Percentiles rank a stretch among this genome's conserved stretches.
Evolutionary conservation across 35 echinoderm and acorn worm species (phyloP).

Genomic region (Acanthaster planci): DNA sequence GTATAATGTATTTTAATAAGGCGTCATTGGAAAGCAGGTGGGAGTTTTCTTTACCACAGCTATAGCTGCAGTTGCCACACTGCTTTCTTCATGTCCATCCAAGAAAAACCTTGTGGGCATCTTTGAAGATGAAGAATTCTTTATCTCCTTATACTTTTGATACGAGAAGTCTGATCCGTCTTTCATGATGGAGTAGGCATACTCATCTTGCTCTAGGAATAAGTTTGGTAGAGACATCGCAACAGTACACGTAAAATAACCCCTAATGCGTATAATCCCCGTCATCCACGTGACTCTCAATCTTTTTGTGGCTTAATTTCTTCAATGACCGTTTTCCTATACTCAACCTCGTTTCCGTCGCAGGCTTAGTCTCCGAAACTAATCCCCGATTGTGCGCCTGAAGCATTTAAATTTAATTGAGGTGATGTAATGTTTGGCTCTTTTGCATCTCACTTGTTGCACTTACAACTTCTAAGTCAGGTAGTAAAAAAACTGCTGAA

Average conservation of each 20-base stretch:
- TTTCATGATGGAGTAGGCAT: constrained; percentile 60
- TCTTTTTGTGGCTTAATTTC: constrained; percentile 20
- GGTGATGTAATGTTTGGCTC: too few relatives aligned
- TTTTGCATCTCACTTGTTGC: too few relatives aligned
- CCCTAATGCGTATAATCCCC: neutral
- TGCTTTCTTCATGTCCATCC: constrained; percentile 93
- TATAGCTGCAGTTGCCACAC: constrained; percentile 78
- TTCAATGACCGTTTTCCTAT: too few relatives aligned
- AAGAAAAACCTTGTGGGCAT: constrained; percentile 90
- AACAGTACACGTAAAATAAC: constrained; percentile 32
- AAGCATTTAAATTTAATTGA: too few relatives aligned
- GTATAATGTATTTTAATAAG: neutral
- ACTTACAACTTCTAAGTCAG: too few relatives aligned
- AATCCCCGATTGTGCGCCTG: too few relatives aligned
- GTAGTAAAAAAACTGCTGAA: too few relatives aligned
- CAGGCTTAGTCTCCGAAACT: too few relatives aligned
- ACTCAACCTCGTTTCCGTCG: too few relatives aligned
- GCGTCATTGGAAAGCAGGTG: neutral
- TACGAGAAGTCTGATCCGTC: constrained; percentile 64
- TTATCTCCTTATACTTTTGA: constrained; percentile 46
- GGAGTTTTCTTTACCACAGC: constrained; percentile 27
- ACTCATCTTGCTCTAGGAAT: constrained; percentile 69
- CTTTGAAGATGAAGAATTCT: constrained; percentile 67
- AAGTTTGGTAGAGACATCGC: constrained; percentile 67
- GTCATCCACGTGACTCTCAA: constrained; percentile 39